Base-by-base conservation (phyloP, 2,888 invertebrate species). In the Agrotis ipsilon region DNA sequence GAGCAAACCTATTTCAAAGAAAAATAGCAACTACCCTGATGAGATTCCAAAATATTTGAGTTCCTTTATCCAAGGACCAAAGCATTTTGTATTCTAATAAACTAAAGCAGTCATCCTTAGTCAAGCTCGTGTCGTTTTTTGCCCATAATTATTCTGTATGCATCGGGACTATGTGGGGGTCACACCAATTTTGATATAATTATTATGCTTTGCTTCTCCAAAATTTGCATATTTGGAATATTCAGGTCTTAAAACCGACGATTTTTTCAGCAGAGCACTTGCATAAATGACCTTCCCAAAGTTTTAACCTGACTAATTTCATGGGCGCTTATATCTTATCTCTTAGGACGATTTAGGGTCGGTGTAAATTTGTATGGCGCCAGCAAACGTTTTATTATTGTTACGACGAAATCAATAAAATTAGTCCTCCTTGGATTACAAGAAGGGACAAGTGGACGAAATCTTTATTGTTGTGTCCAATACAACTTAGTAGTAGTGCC, bases 321-420 rank as follows among this genome's bases (percentile, higher is more conserved):
- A 45, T 52, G 45, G 21, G 19, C n/a, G 2, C 21, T 1, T 66
- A 18, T 24, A 49, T 67, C 39, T 67, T 67, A 49, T 66, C n/a
- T 49, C 13, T 0, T 49, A 45, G 51, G 16, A 6, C 13, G n/a
- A 32, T 68, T 18, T 21, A 52, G 21, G 21, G n/a, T n/a, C 19
- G 18, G 3, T 55, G 21, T 6, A 58, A 49, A 43, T 49, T 24
- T 39, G 19, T 19, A 55, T 46, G 55, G 19, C 16, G 19, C 19
- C 19, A n/a, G n/a, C n/a, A 27, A 7, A 13, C 27, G 4, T 24
- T 49, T 49, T 24, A 16, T 21, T 52, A 7, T 54, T n/a, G 27
- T 27, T 2, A n/a, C 24, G 11, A 45, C 16, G 24, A 39, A 19
- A 39, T 24, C 18, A 49, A 48, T 19, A 16, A 43, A 27, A 21